Conservation (phyloP, 2,888 invertebrate species). For the Andricus curvator region DNA sequence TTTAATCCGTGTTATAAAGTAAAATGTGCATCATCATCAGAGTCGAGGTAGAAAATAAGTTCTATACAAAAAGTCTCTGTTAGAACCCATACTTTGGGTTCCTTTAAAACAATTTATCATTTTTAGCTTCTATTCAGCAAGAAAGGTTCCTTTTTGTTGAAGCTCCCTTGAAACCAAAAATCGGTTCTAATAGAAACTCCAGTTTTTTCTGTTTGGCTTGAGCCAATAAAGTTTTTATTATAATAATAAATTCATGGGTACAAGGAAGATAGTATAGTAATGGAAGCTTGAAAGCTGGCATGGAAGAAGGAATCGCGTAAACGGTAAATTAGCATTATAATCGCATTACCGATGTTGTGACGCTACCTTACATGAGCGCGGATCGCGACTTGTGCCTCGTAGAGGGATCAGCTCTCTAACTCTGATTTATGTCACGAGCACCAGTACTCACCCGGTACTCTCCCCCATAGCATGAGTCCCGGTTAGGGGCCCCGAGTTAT, state of each 20-base stretch:
- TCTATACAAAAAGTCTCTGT: too few species aligned
- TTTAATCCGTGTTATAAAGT: too few species aligned
- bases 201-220: too few species aligned
- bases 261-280: constrained; percentile 15
- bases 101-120: too few species aligned
- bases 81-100: too few species aligned
- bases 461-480: constrained; percentile 46
- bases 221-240: not conserved
- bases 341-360: constrained; percentile 75
- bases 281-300: constrained; percentile 41
- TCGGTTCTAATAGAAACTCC: too few species aligned
- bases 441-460: constrained; percentile 52
- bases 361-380: constrained; percentile 68
- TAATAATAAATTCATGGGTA: constrained; percentile 2
- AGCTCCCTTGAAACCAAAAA: too few species aligned
- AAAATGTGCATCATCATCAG: too few species aligned
- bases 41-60: too few species aligned
- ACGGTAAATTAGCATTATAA: constrained; percentile 76
- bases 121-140: too few species aligned
- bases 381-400: constrained; percentile 60
- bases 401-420: constrained; percentile 67
- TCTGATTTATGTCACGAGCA: constrained; percentile 68
- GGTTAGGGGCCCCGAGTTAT: constrained; percentile 32
- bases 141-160: too few species aligned
- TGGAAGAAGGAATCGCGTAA: constrained; percentile 60